Base-by-base conservation (phyloP, 37 sponge, comb jelly and placozoan species). In the Haliclona indistincta region DNA sequence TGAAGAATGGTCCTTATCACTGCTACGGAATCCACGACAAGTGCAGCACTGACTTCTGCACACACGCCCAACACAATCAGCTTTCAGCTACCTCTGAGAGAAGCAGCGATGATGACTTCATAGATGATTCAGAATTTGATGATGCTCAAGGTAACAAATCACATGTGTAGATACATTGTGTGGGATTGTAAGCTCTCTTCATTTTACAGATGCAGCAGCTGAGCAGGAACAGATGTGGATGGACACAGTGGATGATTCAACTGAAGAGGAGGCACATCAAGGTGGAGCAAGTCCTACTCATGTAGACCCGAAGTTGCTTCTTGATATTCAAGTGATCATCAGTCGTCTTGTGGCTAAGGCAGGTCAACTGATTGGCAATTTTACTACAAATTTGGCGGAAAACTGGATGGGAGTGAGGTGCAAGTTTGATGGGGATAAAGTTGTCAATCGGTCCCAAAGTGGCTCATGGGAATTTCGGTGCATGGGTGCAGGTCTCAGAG, bases 21-120 rank as follows among this genome's bases (percentile, higher is more conserved):
- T 64, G 54, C 28, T 76, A 68, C 58, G 70, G 84, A 15, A 20
- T 62, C 54, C 77, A 82, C 62, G 25, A 26, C 0, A 52, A 74
- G 7, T 82, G 83, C 73, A 82, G 83, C 51, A 2, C 54, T 1
- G 75, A 82, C 37, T 82, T 73, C 58, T 82, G 83, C n/a, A n/a
- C n/a, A n/a, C n/a, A n/a, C n/a, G n/a, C n/a, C n/a, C n/a, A n/a
- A n/a, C n/a, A n/a, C n/a, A n/a, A n/a, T n/a, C n/a, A n/a, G n/a
- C n/a, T n/a, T n/a, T n/a, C n/a, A n/a, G n/a, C n/a, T n/a, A n/a
- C n/a, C n/a, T n/a, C n/a, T n/a, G n/a, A n/a, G n/a, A n/a, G n/a
- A n/a, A n/a, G n/a, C n/a, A n/a, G n/a, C n/a, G n/a, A n/a, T n/a
- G n/a, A n/a, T n/a, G n/a, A n/a, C n/a, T n/a, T n/a, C n/a, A n/a